These are phyloP conservation scores for Microcebus lehilahytsara DNA, from an alignment of 2,113 vertebrate genomes.

Conservation along the genomic window DNA sequence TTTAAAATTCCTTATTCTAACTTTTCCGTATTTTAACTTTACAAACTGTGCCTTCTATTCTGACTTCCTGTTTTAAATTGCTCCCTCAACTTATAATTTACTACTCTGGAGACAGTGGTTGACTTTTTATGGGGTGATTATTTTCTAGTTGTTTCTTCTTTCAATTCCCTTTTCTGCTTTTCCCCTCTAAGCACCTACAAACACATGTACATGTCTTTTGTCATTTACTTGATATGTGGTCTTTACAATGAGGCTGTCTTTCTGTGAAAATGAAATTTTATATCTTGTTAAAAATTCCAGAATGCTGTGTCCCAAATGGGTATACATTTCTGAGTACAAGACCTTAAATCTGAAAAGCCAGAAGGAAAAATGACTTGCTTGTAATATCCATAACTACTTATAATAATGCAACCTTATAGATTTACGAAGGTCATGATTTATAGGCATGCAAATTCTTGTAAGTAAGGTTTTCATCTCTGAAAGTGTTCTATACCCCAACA, in stretches of 20 bases:
- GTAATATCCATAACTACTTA: slow-evolving; percentile 55
- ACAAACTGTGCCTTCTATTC: background rate
- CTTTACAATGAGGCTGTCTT: slow-evolving; percentile 53
- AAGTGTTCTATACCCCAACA: slow-evolving; percentile 49
- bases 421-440: slow-evolving; percentile 68
- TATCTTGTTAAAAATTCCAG: slow-evolving; percentile 62
- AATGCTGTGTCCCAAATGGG: slow-evolving; percentile 18
- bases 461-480: slow-evolving; percentile 64
- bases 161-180: slow-evolving; percentile 43
- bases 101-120: slow-evolving; percentile 31
- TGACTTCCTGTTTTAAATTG: slow-evolving; percentile 55
- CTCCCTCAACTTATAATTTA: slow-evolving; percentile 65
- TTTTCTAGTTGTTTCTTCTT: slow-evolving; percentile 60
- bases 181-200: slow-evolving; percentile 30
- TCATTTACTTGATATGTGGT: slow-evolving; percentile 58
- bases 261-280: slow-evolving; percentile 63
- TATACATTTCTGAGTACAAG: slow-evolving; percentile 40
- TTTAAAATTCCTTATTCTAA: slow-evolving; percentile 46
- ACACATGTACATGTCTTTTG: slow-evolving; percentile 11
- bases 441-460: slow-evolving; percentile 29
- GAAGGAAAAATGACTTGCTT: slow-evolving; percentile 54
- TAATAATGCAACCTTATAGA: slow-evolving; percentile 48
- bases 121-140: slow-evolving; percentile 65
- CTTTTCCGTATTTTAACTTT: slow-evolving; percentile 34
- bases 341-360: slow-evolving; percentile 61